Percentiles rank a stretch among this genome's conserved stretches.
Conservation (phyloP, 1,140 invertebrate genomes). For the Pinna nobilis region DNA sequence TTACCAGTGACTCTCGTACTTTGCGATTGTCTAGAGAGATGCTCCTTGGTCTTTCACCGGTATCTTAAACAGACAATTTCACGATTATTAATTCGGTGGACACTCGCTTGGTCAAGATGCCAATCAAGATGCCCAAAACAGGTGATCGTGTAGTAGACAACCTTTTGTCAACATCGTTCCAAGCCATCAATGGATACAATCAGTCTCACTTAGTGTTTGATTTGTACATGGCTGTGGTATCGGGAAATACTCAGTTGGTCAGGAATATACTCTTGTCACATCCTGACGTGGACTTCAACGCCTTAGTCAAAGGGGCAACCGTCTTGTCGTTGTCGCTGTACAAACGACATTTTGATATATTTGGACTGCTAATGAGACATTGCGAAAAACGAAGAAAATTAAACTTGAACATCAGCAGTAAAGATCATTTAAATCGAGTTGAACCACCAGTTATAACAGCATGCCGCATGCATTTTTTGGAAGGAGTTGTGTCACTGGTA, state of each 20-base stretch:
- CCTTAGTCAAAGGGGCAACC: slow-evolving; percentile 66
- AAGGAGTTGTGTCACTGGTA: slow-evolving; percentile 63
- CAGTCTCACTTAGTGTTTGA: slow-evolving; percentile 66
- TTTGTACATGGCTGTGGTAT: slow-evolving; percentile 61
- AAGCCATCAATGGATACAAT: slow-evolving; percentile 64
- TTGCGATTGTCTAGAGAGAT: too few relatives aligned
- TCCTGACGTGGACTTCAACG: slow-evolving; percentile 69
- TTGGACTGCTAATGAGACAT: slow-evolving; percentile 65
- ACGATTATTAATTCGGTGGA: too few relatives aligned
- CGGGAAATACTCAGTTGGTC: slow-evolving; percentile 51
- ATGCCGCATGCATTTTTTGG: slow-evolving; percentile 66
- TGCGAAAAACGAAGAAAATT: slow-evolving; percentile 61
- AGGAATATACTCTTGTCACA: slow-evolving; percentile 63
- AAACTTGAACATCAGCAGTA: slow-evolving; percentile 67
- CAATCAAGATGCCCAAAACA: slow-evolving; percentile 3
- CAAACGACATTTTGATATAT: slow-evolving; percentile 66
- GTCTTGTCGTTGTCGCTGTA: slow-evolving; percentile 66
- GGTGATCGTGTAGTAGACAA: slow-evolving; percentile 2
- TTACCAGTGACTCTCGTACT: too few relatives aligned
- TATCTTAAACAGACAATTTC: too few relatives aligned
- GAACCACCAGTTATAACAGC: slow-evolving; percentile 71
- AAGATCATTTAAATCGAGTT: slow-evolving; percentile 63
- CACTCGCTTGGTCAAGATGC: too few relatives aligned
- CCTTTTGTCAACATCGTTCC: slow-evolving; percentile 57
- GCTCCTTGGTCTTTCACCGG: too few relatives aligned